phyloP scores from a whole-genome alignment of 2,888 invertebrate genomes.

The Cerastis leucographa region DNA sequence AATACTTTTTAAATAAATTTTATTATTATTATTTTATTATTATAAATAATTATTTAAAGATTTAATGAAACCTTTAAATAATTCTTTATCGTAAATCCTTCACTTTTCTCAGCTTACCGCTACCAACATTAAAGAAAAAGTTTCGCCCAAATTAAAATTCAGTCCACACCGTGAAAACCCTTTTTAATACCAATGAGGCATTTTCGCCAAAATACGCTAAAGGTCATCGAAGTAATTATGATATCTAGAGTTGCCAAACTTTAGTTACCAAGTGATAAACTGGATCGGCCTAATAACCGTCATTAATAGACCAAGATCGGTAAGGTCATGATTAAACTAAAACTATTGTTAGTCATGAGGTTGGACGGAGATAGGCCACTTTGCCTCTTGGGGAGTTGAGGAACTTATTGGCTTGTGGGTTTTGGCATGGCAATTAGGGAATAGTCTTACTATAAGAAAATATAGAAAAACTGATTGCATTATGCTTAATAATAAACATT shows the following conservation, averaged over 20 bases:
- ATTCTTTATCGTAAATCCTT: neutral
- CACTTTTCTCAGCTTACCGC: neutral
- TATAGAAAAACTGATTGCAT: neutral
- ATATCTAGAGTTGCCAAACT: slow-evolving; percentile 36
- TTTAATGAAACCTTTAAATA: slow-evolving; percentile 10
- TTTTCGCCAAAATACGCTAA: slow-evolving; percentile 15
- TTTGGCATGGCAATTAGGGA: neutral
- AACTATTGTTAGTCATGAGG: slow-evolving; percentile 33
- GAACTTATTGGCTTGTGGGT: slow-evolving; percentile 9
- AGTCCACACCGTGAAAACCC: neutral
- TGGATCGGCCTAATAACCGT: slow-evolving; percentile 38
- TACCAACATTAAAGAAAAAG: slow-evolving; percentile 10
- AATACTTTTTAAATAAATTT: no score
- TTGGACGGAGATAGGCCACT: slow-evolving; percentile 8
- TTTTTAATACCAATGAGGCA: slow-evolving; percentile 29
- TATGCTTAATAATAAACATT: neutral
- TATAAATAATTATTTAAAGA: no score
- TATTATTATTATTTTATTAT: no score
- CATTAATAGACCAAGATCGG: slow-evolving; percentile 40
- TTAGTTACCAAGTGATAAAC: slow-evolving; percentile 42
- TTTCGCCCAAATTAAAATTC: slow-evolving; percentile 20
- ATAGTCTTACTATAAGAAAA: neutral
- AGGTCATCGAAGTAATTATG: slow-evolving; percentile 41
- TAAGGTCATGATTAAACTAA: slow-evolving; percentile 33
- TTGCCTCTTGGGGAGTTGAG: neutral